phyloP scores from a whole-genome alignment of 2,888 invertebrate species.

The Pyrrhosoma nymphula region DNA sequence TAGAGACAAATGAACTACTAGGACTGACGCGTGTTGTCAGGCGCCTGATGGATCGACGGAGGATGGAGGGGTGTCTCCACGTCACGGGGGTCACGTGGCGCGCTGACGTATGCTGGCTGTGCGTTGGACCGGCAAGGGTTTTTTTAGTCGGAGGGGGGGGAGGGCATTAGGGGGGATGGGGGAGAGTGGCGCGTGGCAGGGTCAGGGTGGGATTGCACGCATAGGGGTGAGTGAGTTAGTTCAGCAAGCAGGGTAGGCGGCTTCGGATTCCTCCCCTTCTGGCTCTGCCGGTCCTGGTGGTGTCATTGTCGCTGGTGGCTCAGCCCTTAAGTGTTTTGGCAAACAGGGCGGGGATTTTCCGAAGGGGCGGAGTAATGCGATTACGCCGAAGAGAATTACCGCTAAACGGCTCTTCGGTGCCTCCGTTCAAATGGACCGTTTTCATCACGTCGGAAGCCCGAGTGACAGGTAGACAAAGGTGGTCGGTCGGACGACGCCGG shows the following conservation, averaged over 20 bases:
- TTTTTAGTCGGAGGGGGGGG: neutral
- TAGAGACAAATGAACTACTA: constrained; percentile 57
- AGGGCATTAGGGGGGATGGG: neutral
- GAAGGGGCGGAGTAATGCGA: neutral
- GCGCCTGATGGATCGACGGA: constrained; percentile 55
- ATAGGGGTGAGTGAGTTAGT: neutral
- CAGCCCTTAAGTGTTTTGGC: neutral
- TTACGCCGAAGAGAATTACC: neutral
- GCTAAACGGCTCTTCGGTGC: neutral
- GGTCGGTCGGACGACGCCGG: neutral
- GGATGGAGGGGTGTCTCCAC: neutral
- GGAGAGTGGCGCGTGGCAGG: neutral
- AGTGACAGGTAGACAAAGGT: neutral
- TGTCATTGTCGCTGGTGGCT: neutral
- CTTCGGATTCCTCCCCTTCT: neutral
- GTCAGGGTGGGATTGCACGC: neutral
- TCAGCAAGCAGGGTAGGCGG: neutral
- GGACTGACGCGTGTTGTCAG: constrained; percentile 23
- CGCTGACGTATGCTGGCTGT: constrained; percentile 27
- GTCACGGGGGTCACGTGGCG: constrained; percentile 45
- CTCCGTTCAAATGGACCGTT: neutral
- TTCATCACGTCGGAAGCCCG: neutral
- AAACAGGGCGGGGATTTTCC: neutral
- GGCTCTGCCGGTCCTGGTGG: neutral
- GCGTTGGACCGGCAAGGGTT: constrained; percentile 27